A percentile compares a stretch with the other conserved stretches of the same genome.
phyloP scores from a whole-genome alignment of 2,797 vertebrate species.

The Glossophaga mutica region DNA sequence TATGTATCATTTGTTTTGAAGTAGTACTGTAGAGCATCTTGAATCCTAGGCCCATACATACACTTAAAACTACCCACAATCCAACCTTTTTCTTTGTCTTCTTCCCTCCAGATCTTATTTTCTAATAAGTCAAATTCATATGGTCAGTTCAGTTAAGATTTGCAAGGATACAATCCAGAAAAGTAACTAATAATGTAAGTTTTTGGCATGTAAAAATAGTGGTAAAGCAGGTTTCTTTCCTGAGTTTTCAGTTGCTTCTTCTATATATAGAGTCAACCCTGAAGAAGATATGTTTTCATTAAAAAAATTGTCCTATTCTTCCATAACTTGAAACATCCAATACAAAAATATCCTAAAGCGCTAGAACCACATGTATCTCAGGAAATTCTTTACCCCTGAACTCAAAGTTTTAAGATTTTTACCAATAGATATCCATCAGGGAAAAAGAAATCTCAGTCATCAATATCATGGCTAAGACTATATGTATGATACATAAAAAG shows the following conservation, averaged over 20 bases:
- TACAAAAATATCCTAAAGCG: neutral
- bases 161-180: constrained; percentile 4
- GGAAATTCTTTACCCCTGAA: constrained; percentile 1
- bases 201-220: neutral
- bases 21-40: neutral
- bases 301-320: neutral
- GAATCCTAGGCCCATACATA: neutral
- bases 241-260: neutral
- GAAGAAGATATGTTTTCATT: neutral
- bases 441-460: constrained; percentile 13
- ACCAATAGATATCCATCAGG: neutral
- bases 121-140: neutral
- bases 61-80: neutral
- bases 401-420: constrained; percentile 18
- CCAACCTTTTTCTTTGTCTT: neutral
- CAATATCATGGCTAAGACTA: neutral
- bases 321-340: neutral
- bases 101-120: neutral
- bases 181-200: neutral
- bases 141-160: neutral
- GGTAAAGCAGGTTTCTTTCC: neutral
- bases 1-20: neutral
- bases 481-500: neutral
- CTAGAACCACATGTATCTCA: neutral
- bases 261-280: neutral